These are phyloP conservation scores for Melinopterus prodromus DNA, from an alignment of 2,888 invertebrate genomes.

Conservation along the genomic window DNA sequence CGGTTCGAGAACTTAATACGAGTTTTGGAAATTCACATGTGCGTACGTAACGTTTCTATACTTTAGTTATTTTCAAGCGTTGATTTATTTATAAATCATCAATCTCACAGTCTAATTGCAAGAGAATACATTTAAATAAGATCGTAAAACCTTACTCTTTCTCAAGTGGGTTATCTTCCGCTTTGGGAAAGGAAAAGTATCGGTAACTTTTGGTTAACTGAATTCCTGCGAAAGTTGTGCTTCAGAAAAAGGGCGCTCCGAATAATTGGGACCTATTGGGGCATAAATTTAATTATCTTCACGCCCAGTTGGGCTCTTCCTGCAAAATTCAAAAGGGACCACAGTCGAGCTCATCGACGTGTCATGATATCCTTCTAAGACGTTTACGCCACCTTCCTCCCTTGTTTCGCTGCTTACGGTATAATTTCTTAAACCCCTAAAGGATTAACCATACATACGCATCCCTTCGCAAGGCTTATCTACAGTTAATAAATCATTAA, in stretches of 20 bases:
- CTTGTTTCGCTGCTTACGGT: not conserved
- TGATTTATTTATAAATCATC: too few species aligned
- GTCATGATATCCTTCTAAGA: not conserved
- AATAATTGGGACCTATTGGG: not conserved
- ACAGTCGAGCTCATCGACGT: not conserved
- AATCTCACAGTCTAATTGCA: too few species aligned
- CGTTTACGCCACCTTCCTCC: not conserved
- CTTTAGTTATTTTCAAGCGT: too few species aligned
- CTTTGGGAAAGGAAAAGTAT: not conserved
- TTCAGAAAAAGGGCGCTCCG: not conserved
- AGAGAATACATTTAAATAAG: too few species aligned
- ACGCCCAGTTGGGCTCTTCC: not conserved
- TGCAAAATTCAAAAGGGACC: not conserved
- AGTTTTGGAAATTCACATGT: too few species aligned
- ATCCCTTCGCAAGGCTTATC: not conserved
- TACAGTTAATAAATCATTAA: not conserved
- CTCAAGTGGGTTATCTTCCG: too few species aligned
- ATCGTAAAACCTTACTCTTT: too few species aligned
- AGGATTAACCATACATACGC: not conserved
- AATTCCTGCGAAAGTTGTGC: not conserved
- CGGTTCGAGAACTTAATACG: too few species aligned
- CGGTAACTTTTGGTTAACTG: not conserved
- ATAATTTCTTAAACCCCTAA: not conserved
- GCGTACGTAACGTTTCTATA: too few species aligned
- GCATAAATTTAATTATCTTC: not conserved